Evolutionary conservation across 2,888 invertebrate genomes (phyloP), one percentile per base, ranked within the genome.

Genomic region (Lutraria lutraria): DNA sequence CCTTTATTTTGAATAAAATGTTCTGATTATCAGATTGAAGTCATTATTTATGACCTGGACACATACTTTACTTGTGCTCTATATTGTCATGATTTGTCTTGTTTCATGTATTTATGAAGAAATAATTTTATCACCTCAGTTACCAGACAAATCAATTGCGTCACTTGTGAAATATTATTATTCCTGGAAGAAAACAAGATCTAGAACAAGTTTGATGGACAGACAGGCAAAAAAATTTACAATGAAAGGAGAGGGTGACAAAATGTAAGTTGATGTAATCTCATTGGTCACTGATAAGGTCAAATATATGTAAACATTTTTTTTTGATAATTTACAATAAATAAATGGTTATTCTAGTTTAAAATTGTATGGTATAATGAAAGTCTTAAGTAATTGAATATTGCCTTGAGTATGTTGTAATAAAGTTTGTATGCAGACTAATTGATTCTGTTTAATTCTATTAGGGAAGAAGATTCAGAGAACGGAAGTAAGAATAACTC

Each of bases 131-230:
- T 25, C 25, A 25, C 92, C 97, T 43, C 97, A 99, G 99, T 97
- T 99, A 95, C 99, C 99, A 56, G 99, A 99, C 96, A 99, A 99
- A 97, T 98, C 99, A 82, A 99, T 99, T 96, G 98, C 99, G 81
- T 98, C 98, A 94, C 97, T 99, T 95, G 99, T 99, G 0, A 99
- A 99, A 97, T 99, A 99, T 97, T 99, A 99, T 97, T 99, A 99
- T 96, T 98, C 99, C 95, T 99, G 99, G 99, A 99, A 99, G 97
- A 99, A 99, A 97, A 98, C 99, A 34, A 97, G 99, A 94, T 98
- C 98, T 95, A 98, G 99, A 89, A 98, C 98, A 87, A 99, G 99
- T 95, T 97, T 99, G 63, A 99, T 99, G 98, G 99, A 99, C 97
- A 97, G 98, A 93, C 98, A 98, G 96, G 98, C 98, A 2, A 97